phyloP scores from a whole-genome alignment of 2,797 vertebrate species.

The Tapera naevia region DNA sequence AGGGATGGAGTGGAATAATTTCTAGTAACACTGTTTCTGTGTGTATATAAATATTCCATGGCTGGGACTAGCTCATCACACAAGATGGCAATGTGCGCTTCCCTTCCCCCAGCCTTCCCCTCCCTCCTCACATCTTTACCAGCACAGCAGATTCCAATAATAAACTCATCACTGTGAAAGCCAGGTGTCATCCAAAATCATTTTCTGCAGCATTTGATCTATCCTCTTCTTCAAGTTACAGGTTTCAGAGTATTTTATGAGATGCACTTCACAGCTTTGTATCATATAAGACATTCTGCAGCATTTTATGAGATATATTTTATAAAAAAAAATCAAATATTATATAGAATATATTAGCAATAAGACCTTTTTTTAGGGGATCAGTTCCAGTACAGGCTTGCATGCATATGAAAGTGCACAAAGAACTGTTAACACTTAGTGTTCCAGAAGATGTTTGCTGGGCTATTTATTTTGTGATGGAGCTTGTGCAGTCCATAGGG shows the following conservation, averaged over 20 bases:
- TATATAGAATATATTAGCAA: slow-evolving; percentile 25
- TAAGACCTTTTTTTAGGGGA: not conserved
- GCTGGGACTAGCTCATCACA: not conserved
- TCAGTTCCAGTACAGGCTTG: not conserved
- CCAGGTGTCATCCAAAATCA: slow-evolving; percentile 56
- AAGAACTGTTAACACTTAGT: not conserved
- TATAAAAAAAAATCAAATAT: slow-evolving; percentile 17
- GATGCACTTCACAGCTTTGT: slow-evolving; percentile 17
- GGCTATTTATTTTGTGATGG: slow-evolving; percentile 4
- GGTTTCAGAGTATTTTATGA: slow-evolving; percentile 48
- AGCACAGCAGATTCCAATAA: slow-evolving; percentile 61
- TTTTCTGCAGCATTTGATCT: slow-evolving; percentile 49
- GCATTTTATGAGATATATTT: slow-evolving; percentile 33
- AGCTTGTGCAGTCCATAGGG: not conserved
- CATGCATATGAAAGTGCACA: not conserved
- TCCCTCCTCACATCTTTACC: not conserved
- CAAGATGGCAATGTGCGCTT: not conserved
- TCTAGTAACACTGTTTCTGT: not conserved
- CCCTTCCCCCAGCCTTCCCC: not conserved
- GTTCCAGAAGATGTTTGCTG: not conserved
- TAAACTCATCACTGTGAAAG: slow-evolving; percentile 57
- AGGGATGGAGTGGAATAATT: not conserved
- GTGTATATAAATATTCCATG: not conserved
- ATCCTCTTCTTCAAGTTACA: slow-evolving; percentile 30
- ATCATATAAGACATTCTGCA: slow-evolving; percentile 20